Percentiles rank a stretch among this genome's conserved stretches.
Evolutionary conservation across 1,140 invertebrate genomes (phyloP).

Genomic region (Lepidostoma basale): DNA sequence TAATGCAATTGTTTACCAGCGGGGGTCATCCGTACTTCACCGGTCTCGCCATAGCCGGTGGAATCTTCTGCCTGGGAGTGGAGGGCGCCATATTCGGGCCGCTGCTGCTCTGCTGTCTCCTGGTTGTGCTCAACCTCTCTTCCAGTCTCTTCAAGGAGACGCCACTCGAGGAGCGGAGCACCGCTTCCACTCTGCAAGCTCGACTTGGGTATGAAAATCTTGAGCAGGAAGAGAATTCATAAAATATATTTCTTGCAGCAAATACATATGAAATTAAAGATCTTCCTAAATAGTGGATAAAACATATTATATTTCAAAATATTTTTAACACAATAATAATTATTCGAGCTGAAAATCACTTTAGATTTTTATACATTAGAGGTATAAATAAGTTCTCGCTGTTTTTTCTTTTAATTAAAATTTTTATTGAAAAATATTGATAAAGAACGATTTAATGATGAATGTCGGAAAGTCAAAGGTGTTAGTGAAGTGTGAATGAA

Average conservation of each 20-base stretch:
- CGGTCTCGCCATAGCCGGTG: conserved; percentile 97
- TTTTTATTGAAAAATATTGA: too few species aligned
- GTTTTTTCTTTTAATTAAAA: too few species aligned
- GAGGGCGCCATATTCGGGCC: conserved; percentile 97
- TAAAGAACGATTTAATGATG: too few species aligned
- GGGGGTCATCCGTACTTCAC: conserved; percentile 97
- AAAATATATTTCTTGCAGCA: too few species aligned
- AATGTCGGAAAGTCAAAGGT: too few species aligned
- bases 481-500: too few species aligned
- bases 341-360: not conserved
- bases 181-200: conserved; percentile 24
- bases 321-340: not conserved
- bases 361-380: not conserved
- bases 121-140: conserved; percentile 59
- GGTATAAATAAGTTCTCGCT: not conserved
- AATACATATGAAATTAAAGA: not conserved
- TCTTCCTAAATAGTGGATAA: not conserved
- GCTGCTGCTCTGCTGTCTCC: conserved; percentile 79
- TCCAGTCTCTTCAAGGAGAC: conserved; percentile 51
- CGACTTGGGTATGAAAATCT: conserved; percentile 31
- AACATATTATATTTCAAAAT: not conserved
- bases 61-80: conserved; percentile 94
- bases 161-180: conserved; percentile 34
- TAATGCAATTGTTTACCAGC: conserved; percentile 60
- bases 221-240: not conserved